These are phyloP conservation scores for Lepisosteus osseus DNA, from an alignment of 2,113 vertebrate species.

Conservation along the genomic window DNA sequence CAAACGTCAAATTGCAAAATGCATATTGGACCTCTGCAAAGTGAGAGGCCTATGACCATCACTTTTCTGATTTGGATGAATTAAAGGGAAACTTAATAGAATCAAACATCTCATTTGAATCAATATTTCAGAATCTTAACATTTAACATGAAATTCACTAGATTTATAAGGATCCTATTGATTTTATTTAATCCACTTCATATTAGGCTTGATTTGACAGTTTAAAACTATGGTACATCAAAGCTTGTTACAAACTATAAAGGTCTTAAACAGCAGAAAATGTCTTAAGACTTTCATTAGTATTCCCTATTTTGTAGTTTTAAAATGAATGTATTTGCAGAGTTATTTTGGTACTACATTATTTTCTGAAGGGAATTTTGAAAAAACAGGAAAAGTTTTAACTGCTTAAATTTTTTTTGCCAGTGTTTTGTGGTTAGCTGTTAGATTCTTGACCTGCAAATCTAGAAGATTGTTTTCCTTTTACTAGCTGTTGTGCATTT, in stretches of 20 bases:
- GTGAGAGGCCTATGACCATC: not conserved
- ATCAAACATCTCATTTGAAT: too few species aligned
- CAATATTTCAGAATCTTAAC: too few species aligned
- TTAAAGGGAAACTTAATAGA: too few species aligned
- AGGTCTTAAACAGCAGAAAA: not conserved
- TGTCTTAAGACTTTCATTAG: not conserved
- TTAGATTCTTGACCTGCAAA: not conserved
- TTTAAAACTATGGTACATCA: conserved; percentile 2
- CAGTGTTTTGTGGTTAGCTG: not conserved
- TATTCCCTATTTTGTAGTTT: not conserved
- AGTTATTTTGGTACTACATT: not conserved
- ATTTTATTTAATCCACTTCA: not conserved
- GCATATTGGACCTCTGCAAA: not conserved
- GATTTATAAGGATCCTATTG: not conserved
- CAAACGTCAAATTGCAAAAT: not conserved
- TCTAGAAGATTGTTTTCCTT: not conserved
- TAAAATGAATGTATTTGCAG: conserved; percentile 15
- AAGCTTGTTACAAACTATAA: conserved; percentile 6
- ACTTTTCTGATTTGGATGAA: not conserved
- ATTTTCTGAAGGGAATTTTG: not conserved
- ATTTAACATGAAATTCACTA: not conserved
- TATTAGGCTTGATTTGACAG: not conserved
- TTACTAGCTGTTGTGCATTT: not conserved
- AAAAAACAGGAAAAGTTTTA: not conserved
- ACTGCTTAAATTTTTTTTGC: conserved; percentile 12